phyloP scores from a whole-genome alignment of 2,888 invertebrate genomes.

The Lathronympha strigana region DNA sequence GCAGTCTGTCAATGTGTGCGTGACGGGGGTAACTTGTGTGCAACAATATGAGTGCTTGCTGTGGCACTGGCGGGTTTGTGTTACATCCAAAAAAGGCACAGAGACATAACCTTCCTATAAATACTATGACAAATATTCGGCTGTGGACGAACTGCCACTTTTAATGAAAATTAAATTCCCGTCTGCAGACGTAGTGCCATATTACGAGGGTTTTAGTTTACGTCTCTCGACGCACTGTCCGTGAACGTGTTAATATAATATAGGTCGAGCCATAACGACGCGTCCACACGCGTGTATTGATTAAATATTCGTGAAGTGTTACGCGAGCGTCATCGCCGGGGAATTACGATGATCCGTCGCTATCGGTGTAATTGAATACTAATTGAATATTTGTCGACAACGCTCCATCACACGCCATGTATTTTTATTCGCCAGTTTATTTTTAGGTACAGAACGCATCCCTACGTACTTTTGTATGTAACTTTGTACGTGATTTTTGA shows the following conservation, averaged over 20 bases:
- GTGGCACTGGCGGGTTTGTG: no score
- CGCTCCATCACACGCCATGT: conserved; percentile 1
- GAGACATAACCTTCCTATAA: no score
- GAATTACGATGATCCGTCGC: background rate
- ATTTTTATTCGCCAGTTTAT: background rate
- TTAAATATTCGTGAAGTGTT: background rate
- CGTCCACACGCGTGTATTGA: background rate
- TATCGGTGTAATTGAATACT: background rate
- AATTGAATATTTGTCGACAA: conserved; percentile 10
- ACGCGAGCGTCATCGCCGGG: background rate
- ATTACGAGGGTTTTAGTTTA: background rate
- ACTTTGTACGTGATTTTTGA: background rate
- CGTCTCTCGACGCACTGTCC: background rate
- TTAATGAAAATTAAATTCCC: no score
- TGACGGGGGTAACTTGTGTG: no score
- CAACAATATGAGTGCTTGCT: no score
- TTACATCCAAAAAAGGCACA: no score
- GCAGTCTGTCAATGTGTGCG: no score
- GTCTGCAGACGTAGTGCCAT: background rate
- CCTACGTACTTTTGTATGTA: background rate
- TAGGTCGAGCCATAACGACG: background rate
- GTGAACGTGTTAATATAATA: background rate
- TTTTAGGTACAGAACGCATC: no score
- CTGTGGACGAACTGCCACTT: no score
- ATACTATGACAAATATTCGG: no score